A percentile compares a stretch with the other conserved stretches of the same genome.
Evolutionary conservation across 2,888 invertebrate species (phyloP).

Genomic region (Agrotis exclamationis): DNA sequence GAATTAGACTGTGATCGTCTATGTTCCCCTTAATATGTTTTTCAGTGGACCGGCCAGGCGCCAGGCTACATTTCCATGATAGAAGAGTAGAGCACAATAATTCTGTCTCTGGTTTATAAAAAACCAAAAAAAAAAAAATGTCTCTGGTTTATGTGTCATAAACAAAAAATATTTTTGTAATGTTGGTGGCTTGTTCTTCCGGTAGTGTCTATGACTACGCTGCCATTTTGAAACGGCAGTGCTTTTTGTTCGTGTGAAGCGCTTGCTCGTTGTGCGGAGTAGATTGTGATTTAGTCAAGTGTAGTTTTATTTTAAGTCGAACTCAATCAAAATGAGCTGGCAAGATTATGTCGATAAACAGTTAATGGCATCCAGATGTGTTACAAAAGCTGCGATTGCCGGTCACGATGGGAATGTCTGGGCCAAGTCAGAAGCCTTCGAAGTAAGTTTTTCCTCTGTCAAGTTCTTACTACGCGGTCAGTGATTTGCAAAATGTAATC

Average conservation of each 20-base stretch:
- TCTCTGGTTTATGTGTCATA: constrained; percentile 36
- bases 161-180: constrained; percentile 40
- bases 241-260: constrained; percentile 91
- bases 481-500: constrained; percentile 70
- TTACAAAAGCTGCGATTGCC: constrained; percentile 98
- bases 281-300: constrained; percentile 88
- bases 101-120: constrained; percentile 46
- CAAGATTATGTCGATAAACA: constrained; percentile 99
- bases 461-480: constrained; percentile 76
- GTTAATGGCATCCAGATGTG: constrained; percentile 98
- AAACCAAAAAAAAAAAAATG: no score
- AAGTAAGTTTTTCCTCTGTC: constrained; percentile 93
- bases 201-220: constrained; percentile 85
- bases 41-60: background rate
- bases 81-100: background rate
- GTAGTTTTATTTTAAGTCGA: constrained; percentile 90
- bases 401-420: constrained; percentile 98
- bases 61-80: background rate
- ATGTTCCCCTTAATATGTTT: no score
- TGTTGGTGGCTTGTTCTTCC: constrained; percentile 81
- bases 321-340: constrained; percentile 96
- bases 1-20: no score
- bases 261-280: constrained; percentile 89
- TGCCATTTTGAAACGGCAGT: constrained; percentile 91
- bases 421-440: constrained; percentile 98